Evolutionary conservation across 1,140 invertebrate genomes (phyloP).

Genomic region (Andricus grossulariae): DNA sequence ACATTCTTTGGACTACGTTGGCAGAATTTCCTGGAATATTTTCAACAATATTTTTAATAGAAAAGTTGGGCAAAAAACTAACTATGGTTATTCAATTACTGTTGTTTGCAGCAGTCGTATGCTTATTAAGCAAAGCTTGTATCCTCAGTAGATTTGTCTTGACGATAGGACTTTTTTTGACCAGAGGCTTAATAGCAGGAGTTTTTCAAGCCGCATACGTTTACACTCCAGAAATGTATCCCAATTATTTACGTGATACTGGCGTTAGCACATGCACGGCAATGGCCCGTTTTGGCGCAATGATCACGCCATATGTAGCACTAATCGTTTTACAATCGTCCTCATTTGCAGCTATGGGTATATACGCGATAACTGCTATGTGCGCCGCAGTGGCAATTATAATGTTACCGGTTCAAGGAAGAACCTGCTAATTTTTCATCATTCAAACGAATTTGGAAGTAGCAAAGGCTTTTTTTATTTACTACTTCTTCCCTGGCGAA

Average conservation of each 20-base stretch:
- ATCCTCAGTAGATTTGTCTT: slow-evolving; percentile 84
- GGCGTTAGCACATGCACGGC: slow-evolving; percentile 93
- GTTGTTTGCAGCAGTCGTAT: slow-evolving; percentile 88
- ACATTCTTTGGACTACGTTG: slow-evolving; percentile 94
- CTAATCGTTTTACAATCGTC: slow-evolving; percentile 89
- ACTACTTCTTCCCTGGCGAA: no score
- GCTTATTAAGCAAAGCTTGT: slow-evolving; percentile 80
- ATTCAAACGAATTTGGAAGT: no score
- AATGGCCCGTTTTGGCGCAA: slow-evolving; percentile 93
- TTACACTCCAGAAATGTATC: slow-evolving; percentile 96
- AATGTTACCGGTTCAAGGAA: slow-evolving; percentile 88
- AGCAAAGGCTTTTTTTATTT: no score
- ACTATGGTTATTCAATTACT: slow-evolving; percentile 97
- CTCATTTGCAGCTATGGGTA: slow-evolving; percentile 82
- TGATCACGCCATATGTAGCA: slow-evolving; percentile 94
- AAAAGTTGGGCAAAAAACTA: slow-evolving; percentile 91
- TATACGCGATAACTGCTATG: slow-evolving; percentile 85
- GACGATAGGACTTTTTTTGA: slow-evolving; percentile 91
- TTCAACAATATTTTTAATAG: slow-evolving; percentile 93
- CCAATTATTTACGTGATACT: slow-evolving; percentile 90
- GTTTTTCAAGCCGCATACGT: slow-evolving; percentile 97
- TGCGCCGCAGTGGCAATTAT: slow-evolving; percentile 84
- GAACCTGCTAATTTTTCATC: slow-evolving; percentile 63
- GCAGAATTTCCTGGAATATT: slow-evolving; percentile 97
- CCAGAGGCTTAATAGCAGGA: slow-evolving; percentile 93